Conservation (phyloP, 2,797 vertebrate species). For the Melanitta fusca region DNA sequence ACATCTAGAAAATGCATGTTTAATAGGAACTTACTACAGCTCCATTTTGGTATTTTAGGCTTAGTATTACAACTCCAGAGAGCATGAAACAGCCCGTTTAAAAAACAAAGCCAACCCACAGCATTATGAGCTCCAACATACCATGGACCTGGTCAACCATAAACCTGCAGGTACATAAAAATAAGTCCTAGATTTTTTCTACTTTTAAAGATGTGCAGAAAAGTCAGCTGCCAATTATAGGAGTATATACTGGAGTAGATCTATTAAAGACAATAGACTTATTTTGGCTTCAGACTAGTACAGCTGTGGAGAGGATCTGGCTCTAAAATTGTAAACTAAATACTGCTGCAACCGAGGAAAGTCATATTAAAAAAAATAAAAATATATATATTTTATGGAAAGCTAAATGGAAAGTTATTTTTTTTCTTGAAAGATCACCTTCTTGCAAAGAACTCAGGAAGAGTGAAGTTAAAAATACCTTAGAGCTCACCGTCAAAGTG, state of each 20-base stretch:
- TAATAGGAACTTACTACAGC: conserved; percentile 16
- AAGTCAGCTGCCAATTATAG: not conserved
- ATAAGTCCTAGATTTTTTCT: not conserved
- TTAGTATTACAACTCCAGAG: not conserved
- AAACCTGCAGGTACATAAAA: not conserved
- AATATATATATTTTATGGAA: not conserved
- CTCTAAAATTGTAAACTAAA: not conserved
- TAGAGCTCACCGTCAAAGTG: conserved; percentile 42
- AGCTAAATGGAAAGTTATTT: not conserved
- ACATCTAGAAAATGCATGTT: conserved; percentile 56
- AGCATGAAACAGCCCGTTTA: not conserved
- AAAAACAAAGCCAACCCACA: not conserved
- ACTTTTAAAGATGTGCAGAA: not conserved
- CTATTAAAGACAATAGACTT: not conserved
- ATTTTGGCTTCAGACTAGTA: not conserved
- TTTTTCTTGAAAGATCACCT: not conserved
- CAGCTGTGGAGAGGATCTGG: not conserved
- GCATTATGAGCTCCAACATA: not conserved
- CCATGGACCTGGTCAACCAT: not conserved
- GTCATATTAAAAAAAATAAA: not conserved
- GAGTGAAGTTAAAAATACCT: conserved; percentile 45
- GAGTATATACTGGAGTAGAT: not conserved
- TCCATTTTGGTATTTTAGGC: conserved; percentile 16
- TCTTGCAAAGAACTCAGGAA: not conserved
- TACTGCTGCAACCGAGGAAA: not conserved